Evolutionary conservation across 2,113 vertebrate species (phyloP).

Genomic region (Tetrao urogallus): DNA sequence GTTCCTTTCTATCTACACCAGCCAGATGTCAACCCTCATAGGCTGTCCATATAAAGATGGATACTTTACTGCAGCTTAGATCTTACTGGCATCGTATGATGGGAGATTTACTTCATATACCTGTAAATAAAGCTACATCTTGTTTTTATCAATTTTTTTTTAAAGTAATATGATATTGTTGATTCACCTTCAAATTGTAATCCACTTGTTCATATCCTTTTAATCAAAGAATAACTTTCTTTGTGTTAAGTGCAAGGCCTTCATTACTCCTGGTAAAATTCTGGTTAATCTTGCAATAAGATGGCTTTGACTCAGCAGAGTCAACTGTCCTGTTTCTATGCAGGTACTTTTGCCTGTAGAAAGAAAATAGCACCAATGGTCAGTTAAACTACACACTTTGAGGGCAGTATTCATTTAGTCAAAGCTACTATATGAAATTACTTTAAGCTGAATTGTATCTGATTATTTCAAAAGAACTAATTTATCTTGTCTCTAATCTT

Average conservation of each 20-base stretch:
- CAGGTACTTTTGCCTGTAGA: neutral
- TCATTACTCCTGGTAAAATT: neutral
- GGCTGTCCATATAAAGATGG: neutral
- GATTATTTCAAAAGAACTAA: neutral
- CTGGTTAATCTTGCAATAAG: too few relatives aligned
- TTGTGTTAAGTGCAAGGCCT: neutral
- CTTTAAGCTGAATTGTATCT: neutral
- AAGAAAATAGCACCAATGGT: neutral
- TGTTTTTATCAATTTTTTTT: neutral
- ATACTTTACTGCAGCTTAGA: neutral
- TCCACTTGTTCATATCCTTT: neutral
- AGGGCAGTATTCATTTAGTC: neutral
- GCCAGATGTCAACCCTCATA: neutral
- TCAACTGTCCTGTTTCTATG: neutral
- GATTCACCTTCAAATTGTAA: neutral
- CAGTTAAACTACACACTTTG: neutral
- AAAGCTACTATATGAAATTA: neutral
- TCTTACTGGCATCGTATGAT: neutral
- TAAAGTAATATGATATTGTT: neutral
- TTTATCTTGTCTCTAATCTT: neutral
- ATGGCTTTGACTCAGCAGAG: neutral
- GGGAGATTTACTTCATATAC: neutral
- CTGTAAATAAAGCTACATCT: neutral
- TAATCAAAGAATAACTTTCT: neutral
- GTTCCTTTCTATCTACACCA: neutral